These are phyloP conservation scores for Propithecus deckenii DNA, from an alignment of 2,797 vertebrate species.

Conservation along the genomic window DNA sequence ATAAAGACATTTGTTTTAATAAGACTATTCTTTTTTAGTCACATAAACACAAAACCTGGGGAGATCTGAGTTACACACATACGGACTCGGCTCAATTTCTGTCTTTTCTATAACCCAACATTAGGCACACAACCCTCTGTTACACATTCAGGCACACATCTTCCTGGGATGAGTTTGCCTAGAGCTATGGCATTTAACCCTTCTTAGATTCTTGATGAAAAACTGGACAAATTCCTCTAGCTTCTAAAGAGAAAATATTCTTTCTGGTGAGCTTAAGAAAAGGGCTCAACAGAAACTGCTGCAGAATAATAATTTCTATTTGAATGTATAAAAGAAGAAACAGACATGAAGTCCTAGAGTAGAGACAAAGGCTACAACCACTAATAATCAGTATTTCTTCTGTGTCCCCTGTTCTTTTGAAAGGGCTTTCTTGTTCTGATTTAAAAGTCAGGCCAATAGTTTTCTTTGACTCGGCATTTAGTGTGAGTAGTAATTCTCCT, in stretches of 20 bases:
- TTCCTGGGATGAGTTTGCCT: not conserved
- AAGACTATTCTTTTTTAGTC: not conserved
- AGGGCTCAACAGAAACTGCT: not conserved
- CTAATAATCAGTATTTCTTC: not conserved
- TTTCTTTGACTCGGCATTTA: slow-evolving; percentile 53
- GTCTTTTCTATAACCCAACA: not conserved
- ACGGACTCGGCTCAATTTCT: not conserved
- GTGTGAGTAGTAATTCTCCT: slow-evolving; percentile 47
- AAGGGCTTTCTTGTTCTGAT: slow-evolving; percentile 38
- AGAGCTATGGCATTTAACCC: not conserved
- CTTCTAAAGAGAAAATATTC: not conserved
- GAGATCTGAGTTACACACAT: not conserved
- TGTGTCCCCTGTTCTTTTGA: not conserved
- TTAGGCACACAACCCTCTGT: not conserved
- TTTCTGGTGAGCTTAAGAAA: not conserved
- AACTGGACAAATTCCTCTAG: not conserved
- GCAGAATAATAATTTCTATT: not conserved
- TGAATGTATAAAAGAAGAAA: slow-evolving; percentile 16
- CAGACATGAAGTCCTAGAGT: not conserved
- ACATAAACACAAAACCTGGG: not conserved
- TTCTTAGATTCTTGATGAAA: slow-evolving; percentile 15
- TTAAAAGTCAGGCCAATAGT: slow-evolving; percentile 33
- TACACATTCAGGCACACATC: not conserved
- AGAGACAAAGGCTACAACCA: not conserved
- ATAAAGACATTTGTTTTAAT: not conserved